Base-by-base conservation (phyloP, 2,113 vertebrate species). In the Neotragus moschatus region DNA sequence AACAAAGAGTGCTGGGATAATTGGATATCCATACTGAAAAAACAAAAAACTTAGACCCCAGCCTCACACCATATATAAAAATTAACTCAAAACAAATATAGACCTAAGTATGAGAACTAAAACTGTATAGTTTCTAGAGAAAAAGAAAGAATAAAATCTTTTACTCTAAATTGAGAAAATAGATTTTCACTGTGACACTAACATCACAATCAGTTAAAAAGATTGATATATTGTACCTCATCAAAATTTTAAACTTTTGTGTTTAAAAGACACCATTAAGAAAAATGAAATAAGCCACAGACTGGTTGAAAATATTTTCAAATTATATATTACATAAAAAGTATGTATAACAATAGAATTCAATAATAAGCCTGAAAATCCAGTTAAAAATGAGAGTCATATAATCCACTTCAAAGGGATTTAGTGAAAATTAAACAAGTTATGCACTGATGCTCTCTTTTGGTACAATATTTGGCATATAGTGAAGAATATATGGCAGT, bases 321-420 rank as follows among this genome's bases (percentile, higher is more conserved):
- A 89, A 87, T 87, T 53, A 85, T 77, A 25, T 60, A 61, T 85
- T 17, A 61, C 45, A 63, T 77, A 92, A 85, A 95, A 23, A 33
- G 88, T 53, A 81, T 90, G 90, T 88, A 94, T 85, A 97, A 85
- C 28, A 26, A 26, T 58, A 26, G 2, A 93, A 88, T 77, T 93
- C 53, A 93, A 36, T 96, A 96, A 89, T 97, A 93, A 97, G 80
- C 79, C 77, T 81, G 51, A 80, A 85, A 55, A 15, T 39, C 45
- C 61, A 95, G 91, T 90, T 95, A 26, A 93, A 96, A 94, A 81
- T 58, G n/a, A 95, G 19, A 95, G 16, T 95, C 33, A 61, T 92
- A 49, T 47, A n/a, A 93, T 86, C 58, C 60, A 95, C 13, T 55
- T 94, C 55, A 85, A 80, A 88, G 88, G 30, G 23, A 73, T 63